Conservation (phyloP, 23 tunicate genomes). For the Styela plicata region DNA sequence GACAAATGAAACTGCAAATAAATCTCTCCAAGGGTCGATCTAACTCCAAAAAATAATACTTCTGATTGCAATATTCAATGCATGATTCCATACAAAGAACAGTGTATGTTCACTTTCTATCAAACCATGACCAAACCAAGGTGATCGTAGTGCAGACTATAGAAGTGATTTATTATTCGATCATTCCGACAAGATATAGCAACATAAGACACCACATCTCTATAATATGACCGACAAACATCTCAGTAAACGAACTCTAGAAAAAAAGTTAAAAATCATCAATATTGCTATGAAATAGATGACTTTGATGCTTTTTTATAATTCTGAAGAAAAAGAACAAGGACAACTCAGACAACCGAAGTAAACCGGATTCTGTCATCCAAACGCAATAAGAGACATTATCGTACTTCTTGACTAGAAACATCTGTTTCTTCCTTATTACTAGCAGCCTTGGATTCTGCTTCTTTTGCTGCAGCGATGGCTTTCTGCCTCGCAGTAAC, state of each 20-base stretch:
- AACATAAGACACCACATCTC: not conserved
- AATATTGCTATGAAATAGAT: no score
- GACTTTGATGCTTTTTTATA: no score
- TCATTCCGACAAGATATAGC: conserved; percentile 23
- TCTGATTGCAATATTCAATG: no score
- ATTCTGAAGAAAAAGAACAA: no score
- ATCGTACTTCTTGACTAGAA: not conserved
- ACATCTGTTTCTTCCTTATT: not conserved
- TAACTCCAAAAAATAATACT: no score
- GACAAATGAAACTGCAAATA: no score
- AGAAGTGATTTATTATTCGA: conserved; percentile 2
- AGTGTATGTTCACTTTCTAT: not conserved
- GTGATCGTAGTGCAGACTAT: conserved; percentile 8
- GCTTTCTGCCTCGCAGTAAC: conserved; percentile 68
- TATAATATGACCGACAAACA: conserved; percentile 19
- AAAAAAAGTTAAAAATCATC: no score
- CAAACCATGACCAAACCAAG: not conserved
- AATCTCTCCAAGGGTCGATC: no score
- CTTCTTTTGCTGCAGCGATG: conserved; percentile 51
- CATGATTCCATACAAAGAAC: no score
- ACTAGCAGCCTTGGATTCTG: conserved; percentile 5
- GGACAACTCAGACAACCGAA: no score
- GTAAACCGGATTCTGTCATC: no score
- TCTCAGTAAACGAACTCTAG: not conserved
- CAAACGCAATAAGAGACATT: no score